phyloP scores from a whole-genome alignment of 2,888 invertebrate genomes.

The Pollenia amentaria region DNA sequence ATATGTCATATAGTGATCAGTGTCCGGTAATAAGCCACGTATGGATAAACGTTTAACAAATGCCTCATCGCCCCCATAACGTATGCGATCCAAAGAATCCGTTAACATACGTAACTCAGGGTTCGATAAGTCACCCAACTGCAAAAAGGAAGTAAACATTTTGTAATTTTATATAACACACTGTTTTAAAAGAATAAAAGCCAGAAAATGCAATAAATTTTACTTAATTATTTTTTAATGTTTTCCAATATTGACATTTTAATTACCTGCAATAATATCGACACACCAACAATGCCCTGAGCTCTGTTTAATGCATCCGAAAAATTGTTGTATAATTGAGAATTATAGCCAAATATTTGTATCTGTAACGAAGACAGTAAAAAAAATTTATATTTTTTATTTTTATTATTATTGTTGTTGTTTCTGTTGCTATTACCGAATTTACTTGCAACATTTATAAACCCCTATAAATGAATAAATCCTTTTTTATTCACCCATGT shows the following conservation, averaged over 20 bases:
- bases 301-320: constrained; percentile 97
- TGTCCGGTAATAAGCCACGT: constrained; percentile 94
- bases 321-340: constrained; percentile 98
- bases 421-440: constrained; percentile 13
- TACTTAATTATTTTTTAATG: constrained; percentile 35
- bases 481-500: constrained; percentile 50
- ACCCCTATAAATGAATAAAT: constrained; percentile 57
- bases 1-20: constrained; percentile 98
- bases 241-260: constrained; percentile 32
- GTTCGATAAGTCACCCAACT: constrained; percentile 97
- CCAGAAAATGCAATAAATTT: constrained; percentile 31
- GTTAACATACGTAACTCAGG: constrained; percentile 95
- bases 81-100: constrained; percentile 95
- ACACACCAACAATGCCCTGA: constrained; percentile 97
- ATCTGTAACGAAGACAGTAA: constrained; percentile 88
- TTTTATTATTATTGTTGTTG: constrained; percentile 13
- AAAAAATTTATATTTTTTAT: constrained; percentile 43
- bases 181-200: neutral
- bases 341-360: constrained; percentile 99
- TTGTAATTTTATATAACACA: neutral
- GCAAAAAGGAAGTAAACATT: constrained; percentile 73
- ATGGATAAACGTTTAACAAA: constrained; percentile 94
- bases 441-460: constrained; percentile 42
- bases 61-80: constrained; percentile 94
- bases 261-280: constrained; percentile 95